Evolutionary conservation across 2,888 invertebrate genomes (phyloP).

Genomic region (Drosophila gaucha): DNA sequence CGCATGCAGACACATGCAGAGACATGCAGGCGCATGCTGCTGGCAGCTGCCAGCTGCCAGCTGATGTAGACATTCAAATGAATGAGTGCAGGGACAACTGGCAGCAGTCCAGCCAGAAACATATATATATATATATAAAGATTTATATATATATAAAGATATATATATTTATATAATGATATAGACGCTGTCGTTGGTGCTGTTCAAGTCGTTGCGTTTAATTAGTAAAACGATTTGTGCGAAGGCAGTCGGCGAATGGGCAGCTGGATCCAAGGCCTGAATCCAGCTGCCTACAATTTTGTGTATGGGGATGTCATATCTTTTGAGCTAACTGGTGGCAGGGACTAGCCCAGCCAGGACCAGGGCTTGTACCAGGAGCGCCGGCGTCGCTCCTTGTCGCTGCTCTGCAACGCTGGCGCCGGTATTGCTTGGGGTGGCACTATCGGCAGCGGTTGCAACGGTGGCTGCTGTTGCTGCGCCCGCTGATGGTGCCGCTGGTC

Average conservation of each 20-base stretch:
- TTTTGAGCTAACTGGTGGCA: no score
- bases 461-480: background rate
- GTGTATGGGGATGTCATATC: background rate
- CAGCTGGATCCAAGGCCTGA: background rate
- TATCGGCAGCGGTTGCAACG: background rate
- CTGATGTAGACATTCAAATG: slow-evolving; percentile 74
- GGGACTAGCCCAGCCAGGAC: slow-evolving; percentile 61
- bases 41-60: slow-evolving; percentile 27
- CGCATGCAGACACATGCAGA: slow-evolving; percentile 8
- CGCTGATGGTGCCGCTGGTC: background rate
- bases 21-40: slow-evolving; percentile 7
- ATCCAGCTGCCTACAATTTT: slow-evolving; percentile 32
- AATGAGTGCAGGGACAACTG: slow-evolving; percentile 51
- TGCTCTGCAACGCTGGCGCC: background rate
- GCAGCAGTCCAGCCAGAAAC: slow-evolving; percentile 7
- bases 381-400: background rate
- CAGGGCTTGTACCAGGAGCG: slow-evolving; percentile 56
- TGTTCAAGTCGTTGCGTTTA: slow-evolving; percentile 34
- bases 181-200: background rate
- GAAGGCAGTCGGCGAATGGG: slow-evolving; percentile 8
- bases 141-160: background rate
- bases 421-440: slow-evolving; percentile 3
- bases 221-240: slow-evolving; percentile 45
- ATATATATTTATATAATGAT: background rate
- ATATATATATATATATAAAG: background rate